Evolutionary conservation across 2,113 vertebrate genomes (phyloP), one percentile per base, ranked within the genome.

Genomic region (Stegastes partitus): DNA sequence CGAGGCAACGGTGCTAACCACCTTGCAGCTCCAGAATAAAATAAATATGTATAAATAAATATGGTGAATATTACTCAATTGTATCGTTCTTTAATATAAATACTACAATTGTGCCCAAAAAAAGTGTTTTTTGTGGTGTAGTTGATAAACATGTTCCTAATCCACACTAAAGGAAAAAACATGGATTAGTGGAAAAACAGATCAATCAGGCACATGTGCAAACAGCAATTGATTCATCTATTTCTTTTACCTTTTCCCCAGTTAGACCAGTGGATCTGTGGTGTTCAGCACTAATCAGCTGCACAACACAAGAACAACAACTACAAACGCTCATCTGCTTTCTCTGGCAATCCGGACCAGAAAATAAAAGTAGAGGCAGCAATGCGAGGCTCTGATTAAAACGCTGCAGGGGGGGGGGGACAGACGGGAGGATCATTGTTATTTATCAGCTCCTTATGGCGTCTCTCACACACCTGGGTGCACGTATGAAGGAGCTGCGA

Each of bases 371-470:
- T 39, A 31, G 47, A 64, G 67, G 58, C 34, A 39, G 54, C 47
- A 61, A 70, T 68, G 55, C 37, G 42, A 57, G 50, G 28, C 3
- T 21, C 37, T 83, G 82, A 85, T 82, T 81, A 81, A 87, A 85
- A 85, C 77, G 45, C 79, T 79, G 69, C 45, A 63, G 53, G 69
- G 47, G 34, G 50, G 45, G 34, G 51, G 31, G 47, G 47, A 47
- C 64, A 68, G 56, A 79, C 34, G 12, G 62, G 26, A 53, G 58
- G 31, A 65, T 70, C 64, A 66, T 80, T 47, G 64, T 83, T 86
- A 89, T 88, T 81, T 83, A 85, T 83, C 74, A 80, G 66, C 39
- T 58, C 82, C 68, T 53, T 83, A 62, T 42, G 74, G 56, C 15
- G 65, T 26, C 45, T 68, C 68, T 76, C 50, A 77, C 58, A 82